A percentile compares a stretch with the other conserved stretches of the same genome.
These are phyloP conservation scores for Parnassius apollo DNA, from an alignment of 2,888 invertebrate genomes.

Conservation along the genomic window DNA sequence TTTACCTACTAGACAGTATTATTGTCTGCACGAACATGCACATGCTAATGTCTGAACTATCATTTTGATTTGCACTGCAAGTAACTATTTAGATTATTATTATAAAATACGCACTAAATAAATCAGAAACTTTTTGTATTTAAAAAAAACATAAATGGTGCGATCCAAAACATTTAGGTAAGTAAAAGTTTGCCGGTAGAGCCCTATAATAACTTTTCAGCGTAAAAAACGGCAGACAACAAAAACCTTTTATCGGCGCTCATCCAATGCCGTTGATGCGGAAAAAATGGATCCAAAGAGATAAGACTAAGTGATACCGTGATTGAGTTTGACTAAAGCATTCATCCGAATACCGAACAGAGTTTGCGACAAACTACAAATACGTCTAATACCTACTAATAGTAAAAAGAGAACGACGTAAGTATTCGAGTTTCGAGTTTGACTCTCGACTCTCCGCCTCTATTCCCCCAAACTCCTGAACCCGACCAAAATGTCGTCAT, in stretches of 20 bases:
- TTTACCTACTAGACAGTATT: background rate
- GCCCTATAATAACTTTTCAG: slow-evolving; percentile 37
- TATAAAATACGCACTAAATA: background rate
- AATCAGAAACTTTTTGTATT: slow-evolving; percentile 7
- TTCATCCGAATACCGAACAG: slow-evolving; percentile 21
- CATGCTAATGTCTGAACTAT: too few species aligned
- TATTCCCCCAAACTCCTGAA: slow-evolving; percentile 54
- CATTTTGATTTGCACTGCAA: too few species aligned
- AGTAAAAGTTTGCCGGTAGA: slow-evolving; percentile 28
- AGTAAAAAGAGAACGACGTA: slow-evolving; percentile 23
- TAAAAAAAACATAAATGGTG: slow-evolving; percentile 21
- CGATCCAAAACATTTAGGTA: slow-evolving; percentile 27
- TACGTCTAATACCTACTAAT: slow-evolving; percentile 26
- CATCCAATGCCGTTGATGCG: slow-evolving; percentile 46
- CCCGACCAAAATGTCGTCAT: slow-evolving; percentile 69
- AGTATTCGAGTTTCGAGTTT: slow-evolving; percentile 29
- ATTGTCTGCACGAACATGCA: background rate
- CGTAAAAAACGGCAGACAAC: slow-evolving; percentile 49
- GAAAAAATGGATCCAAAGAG: slow-evolving; percentile 44
- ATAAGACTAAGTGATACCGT: slow-evolving; percentile 26
- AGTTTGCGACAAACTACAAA: slow-evolving; percentile 32
- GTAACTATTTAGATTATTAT: too few species aligned
- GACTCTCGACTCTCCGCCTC: slow-evolving; percentile 44
- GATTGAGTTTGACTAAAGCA: slow-evolving; percentile 22
- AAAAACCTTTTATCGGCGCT: slow-evolving; percentile 63